Base-by-base conservation (phyloP, 2,888 invertebrate genomes). In the Protonemura montana region DNA sequence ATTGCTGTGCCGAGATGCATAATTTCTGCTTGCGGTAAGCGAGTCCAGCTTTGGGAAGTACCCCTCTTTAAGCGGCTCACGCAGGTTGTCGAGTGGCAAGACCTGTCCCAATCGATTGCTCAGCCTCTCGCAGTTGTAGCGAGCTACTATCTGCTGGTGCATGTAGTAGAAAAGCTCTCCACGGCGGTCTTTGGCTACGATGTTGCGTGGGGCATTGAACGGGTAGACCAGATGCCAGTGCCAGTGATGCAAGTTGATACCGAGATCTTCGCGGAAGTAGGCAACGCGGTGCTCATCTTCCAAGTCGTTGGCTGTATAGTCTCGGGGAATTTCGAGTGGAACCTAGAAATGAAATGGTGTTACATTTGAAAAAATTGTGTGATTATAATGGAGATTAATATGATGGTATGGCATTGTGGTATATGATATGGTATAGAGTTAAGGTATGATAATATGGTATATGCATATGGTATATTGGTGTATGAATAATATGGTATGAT, bases 221-320 rank as follows among this genome's bases (percentile, higher is more conserved):
- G 97, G 97, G 91, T 97, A 97, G 0, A 97, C 97, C 88, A 97
- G 93, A 91, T 97, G 97, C 78, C 97, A 97, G 90, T 97, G 97
- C 97, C 97, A 97, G 90, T 97, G 97, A 91, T 97, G 97, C 85
- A 96, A 94, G 91, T 97, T 97, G 89, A 97, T 93, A 88, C 96
- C 97, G 87, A 97, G 92, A 91, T 97, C 97, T 90, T 97, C 97
- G 77, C 97, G 94, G 93, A 96, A 97, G 91, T 97, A 97, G 41
- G 96, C 95, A 87, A 96, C 91, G 5, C 95, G 94, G 90, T 97
- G 97, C 89, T 97, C 97, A 0, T 94, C 94, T 89, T 97, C 96
- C 1, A 93, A 89, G 88, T 94, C 93, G 0, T 95, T 94, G 0
- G 96, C 97, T 0, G 97, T 96, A 90, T 95, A 96, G 91, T 96